Evolutionary conservation across 2,113 vertebrate genomes (phyloP).

Genomic region (Tautogolabrus adspersus): DNA sequence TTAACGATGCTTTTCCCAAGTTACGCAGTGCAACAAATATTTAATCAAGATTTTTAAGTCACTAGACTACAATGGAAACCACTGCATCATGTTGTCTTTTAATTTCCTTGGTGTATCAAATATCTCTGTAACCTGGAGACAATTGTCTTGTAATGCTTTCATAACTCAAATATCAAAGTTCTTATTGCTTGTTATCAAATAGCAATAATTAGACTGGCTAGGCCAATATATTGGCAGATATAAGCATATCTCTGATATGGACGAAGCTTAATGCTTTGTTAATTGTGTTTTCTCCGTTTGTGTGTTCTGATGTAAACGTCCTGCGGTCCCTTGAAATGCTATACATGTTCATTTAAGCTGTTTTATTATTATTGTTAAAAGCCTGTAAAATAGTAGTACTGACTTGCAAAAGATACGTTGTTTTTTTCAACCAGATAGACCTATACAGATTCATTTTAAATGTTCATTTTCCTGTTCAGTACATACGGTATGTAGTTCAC

Average conservation of each 20-base stretch:
- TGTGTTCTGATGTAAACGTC: too few relatives aligned
- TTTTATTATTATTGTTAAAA: too few relatives aligned
- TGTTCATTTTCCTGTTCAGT: neutral
- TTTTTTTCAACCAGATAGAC: too few relatives aligned
- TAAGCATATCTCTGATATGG: neutral
- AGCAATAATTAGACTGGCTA: neutral
- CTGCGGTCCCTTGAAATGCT: too few relatives aligned
- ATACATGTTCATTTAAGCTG: too few relatives aligned
- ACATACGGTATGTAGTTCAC: neutral
- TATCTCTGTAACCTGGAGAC: neutral
- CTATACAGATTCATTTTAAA: too few relatives aligned
- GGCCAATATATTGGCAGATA: too few relatives aligned
- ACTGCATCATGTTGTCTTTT: too few relatives aligned
- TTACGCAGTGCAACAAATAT: neutral
- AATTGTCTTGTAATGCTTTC: neutral
- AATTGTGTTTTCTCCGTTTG: too few relatives aligned
- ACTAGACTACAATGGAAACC: neutral
- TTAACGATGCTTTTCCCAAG: constrained; percentile 12
- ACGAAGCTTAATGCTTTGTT: neutral
- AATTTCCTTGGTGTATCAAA: too few relatives aligned
- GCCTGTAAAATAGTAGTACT: too few relatives aligned
- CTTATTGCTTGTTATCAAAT: neutral
- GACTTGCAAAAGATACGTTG: too few relatives aligned
- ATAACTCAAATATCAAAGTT: neutral
- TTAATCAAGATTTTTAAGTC: neutral